Percentiles rank a stretch among this genome's conserved stretches.
Evolutionary conservation across 1,140 invertebrate species (phyloP).

Genomic region (Stegodyphus dumicola): DNA sequence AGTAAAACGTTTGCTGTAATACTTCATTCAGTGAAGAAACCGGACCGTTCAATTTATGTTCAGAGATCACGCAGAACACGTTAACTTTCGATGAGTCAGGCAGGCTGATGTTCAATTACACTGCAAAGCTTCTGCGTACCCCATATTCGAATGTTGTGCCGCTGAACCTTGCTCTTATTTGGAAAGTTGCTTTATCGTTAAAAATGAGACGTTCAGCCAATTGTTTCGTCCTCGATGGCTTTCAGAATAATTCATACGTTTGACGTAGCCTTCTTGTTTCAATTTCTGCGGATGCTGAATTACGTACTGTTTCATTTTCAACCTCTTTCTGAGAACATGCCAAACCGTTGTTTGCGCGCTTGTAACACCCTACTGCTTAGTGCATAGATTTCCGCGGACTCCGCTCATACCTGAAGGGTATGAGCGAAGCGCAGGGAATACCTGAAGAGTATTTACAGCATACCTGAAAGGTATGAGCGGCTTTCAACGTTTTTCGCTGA

Average conservation of each 20-base stretch:
- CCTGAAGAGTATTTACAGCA: no score
- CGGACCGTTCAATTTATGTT: neutral
- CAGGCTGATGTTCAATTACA: neutral
- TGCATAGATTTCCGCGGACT: neutral
- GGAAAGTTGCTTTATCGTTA: neutral
- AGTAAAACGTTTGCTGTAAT: neutral
- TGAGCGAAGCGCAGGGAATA: no score
- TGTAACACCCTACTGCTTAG: slow-evolving; percentile 1
- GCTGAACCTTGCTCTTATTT: neutral
- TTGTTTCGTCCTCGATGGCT: neutral
- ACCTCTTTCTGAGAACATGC: slow-evolving; percentile 5
- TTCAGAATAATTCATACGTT: slow-evolving; percentile 8
- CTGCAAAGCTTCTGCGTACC: slow-evolving; percentile 1
- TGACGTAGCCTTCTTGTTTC: neutral
- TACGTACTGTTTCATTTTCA: slow-evolving; percentile 6
- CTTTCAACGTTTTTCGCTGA: neutral
- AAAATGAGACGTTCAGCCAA: neutral
- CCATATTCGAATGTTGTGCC: neutral
- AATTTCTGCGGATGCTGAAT: neutral
- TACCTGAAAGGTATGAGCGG: neutral
- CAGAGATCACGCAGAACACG: neutral
- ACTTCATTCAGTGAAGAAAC: neutral
- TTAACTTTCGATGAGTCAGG: neutral
- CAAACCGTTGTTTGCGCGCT: neutral
- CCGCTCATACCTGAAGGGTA: neutral